These are phyloP conservation scores for Anhinga rufa DNA, from an alignment of 2,113 vertebrate species.

Conservation along the genomic window DNA sequence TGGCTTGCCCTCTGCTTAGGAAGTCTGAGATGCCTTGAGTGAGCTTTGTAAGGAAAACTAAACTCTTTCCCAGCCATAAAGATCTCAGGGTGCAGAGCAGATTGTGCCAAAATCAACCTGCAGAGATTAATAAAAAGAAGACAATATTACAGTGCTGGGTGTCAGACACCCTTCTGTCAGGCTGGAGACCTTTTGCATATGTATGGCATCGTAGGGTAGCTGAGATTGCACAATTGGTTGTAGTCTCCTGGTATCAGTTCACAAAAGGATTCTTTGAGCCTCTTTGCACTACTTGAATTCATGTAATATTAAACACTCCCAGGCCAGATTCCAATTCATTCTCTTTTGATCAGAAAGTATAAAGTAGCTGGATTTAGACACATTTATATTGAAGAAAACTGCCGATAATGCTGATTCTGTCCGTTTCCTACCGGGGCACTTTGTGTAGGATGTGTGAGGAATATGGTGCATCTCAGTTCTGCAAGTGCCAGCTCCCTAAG, in stretches of 20 bases:
- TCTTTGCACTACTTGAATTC: background rate
- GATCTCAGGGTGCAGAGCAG: background rate
- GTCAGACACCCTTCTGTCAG: background rate
- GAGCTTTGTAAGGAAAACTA: background rate
- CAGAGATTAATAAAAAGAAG: background rate
- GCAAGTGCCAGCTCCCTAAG: background rate
- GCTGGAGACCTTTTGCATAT: background rate
- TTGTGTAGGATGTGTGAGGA: background rate
- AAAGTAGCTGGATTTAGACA: background rate
- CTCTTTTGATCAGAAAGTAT: background rate
- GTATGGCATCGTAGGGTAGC: background rate
- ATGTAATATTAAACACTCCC: background rate
- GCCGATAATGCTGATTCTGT: background rate
- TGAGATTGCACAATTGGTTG: background rate
- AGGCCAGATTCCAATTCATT: background rate
- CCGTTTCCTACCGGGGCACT: background rate
- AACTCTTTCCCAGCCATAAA: background rate
- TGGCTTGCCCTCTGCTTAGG: background rate
- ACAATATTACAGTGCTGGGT: background rate
- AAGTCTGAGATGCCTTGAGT: background rate
- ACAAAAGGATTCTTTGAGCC: background rate
- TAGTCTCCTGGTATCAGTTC: background rate
- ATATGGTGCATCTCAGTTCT: background rate
- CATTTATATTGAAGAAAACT: background rate
- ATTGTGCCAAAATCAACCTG: background rate